A percentile compares a stretch with the other conserved stretches of the same genome.
These are phyloP conservation scores for Perca flavescens DNA, from an alignment of 2,113 vertebrate genomes.

Conservation along the genomic window DNA sequence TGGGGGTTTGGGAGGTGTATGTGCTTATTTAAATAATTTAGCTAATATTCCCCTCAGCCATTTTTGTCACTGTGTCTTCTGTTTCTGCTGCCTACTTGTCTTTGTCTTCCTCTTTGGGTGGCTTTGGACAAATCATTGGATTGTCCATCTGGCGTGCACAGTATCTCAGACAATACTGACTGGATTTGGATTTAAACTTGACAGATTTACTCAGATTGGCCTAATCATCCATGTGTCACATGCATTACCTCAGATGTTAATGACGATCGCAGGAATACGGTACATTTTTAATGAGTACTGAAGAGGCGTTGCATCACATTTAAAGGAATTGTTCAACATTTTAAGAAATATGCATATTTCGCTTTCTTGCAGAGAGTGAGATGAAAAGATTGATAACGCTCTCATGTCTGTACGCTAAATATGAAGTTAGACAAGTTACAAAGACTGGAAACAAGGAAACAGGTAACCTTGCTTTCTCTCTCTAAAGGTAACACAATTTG, in stretches of 20 bases:
- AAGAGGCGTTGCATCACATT: neutral
- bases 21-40: constrained; percentile 74
- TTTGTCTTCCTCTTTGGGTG: constrained; percentile 34
- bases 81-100: constrained; percentile 36
- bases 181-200: constrained; percentile 23
- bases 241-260: neutral
- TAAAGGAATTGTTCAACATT: neutral
- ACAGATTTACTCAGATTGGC: neutral
- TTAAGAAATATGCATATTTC: neutral
- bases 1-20: constrained; percentile 29
- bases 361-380: neutral
- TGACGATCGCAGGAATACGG: neutral
- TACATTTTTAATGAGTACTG: neutral
- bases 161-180: neutral
- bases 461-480: neutral
- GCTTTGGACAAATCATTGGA: constrained; percentile 26
- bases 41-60: constrained; percentile 56
- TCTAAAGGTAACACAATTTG: neutral
- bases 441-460: neutral
- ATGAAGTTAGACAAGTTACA: no score
- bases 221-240: constrained; percentile 15
- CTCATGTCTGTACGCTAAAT: neutral
- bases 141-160: constrained; percentile 24
- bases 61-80: constrained; percentile 36
- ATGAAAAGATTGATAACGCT: neutral